Conservation (phyloP, 2,113 vertebrate genomes). For the Philantomba maxwellii region DNA sequence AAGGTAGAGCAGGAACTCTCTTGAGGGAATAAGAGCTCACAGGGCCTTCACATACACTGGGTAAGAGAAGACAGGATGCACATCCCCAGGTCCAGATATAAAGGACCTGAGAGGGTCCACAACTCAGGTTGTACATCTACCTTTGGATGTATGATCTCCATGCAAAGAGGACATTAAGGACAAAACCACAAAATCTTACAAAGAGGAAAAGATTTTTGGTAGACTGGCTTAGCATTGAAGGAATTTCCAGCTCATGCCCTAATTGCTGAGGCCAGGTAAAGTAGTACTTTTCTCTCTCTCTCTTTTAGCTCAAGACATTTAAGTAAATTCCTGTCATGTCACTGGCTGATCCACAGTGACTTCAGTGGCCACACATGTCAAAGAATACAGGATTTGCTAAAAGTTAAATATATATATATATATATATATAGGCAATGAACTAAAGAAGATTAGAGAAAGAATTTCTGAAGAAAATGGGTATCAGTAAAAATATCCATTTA, state of each 20-base stretch:
- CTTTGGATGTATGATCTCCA: neutral
- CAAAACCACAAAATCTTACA: neutral
- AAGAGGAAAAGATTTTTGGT: neutral
- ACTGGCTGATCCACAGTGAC: neutral
- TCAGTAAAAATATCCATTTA: neutral
- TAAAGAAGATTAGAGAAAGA: neutral
- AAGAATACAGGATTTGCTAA: neutral
- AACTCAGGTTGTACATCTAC: neutral
- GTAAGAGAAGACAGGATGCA: neutral
- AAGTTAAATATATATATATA: neutral
- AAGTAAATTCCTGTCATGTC: neutral
- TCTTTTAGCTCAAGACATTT: neutral
- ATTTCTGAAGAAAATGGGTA: neutral
- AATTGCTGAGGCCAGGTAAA: neutral
- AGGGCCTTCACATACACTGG: neutral
- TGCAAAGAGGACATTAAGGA: neutral
- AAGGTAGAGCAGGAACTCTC: neutral
- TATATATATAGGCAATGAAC: neutral
- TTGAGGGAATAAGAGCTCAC: neutral
- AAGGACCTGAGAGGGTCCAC: neutral
- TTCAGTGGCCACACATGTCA: neutral
- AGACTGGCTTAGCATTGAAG: neutral
- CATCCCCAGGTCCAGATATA: neutral
- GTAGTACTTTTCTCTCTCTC: neutral
- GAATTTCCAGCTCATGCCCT: neutral